phyloP scores from a whole-genome alignment of 2,797 vertebrate genomes.

The Alcedo atthis region DNA sequence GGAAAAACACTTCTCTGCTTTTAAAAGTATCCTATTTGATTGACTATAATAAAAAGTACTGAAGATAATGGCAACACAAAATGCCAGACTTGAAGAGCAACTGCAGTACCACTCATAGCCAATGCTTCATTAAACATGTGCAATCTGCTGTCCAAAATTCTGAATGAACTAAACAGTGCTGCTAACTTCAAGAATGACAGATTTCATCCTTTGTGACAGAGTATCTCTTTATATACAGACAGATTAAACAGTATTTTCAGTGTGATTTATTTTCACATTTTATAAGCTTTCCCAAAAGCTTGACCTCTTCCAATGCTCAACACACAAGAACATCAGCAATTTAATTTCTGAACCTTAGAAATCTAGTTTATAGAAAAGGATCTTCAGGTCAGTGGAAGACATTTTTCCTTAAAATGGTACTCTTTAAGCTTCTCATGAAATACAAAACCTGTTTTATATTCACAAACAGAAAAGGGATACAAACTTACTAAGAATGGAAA shows the following conservation, averaged over 20 bases:
- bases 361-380: background rate
- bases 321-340: background rate
- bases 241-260: background rate
- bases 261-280: background rate
- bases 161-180: background rate
- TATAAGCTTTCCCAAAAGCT: background rate
- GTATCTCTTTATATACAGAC: background rate
- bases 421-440: background rate
- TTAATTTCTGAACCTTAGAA: background rate
- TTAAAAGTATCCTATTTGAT: background rate
- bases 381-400: background rate
- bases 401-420: background rate
- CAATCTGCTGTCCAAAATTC: background rate
- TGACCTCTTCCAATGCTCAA: background rate
- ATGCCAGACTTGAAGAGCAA: background rate
- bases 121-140: background rate
- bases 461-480: slow-evolving; percentile 3
- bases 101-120: background rate
- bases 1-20: background rate
- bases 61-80: background rate
- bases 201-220: background rate
- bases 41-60: background rate
- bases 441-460: background rate
- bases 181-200: background rate
- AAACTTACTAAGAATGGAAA: background rate